Evolutionary conservation across 2,113 vertebrate genomes (phyloP), one percentile per base, ranked within the genome.

Genomic region (Saccopteryx bilineata): DNA sequence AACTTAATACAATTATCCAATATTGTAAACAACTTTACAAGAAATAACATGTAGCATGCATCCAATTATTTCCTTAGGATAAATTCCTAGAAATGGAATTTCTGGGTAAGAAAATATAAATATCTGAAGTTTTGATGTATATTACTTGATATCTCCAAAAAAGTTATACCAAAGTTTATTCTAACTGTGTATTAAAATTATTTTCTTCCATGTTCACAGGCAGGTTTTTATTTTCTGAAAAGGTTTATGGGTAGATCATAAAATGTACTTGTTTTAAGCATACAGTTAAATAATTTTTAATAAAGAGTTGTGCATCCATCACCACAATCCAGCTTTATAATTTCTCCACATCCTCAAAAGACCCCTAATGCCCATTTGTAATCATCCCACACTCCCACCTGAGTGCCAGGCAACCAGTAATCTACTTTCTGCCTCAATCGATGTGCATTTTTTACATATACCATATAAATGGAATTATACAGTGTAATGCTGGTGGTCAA

Each of bases 261-360:
- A 75, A 72, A 72, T 76, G 19, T 80, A 33, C 48, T 60, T 87
- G 31, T 65, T 63, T 58, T 60, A 79, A 39, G 14, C 39, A 82
- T 48, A 89, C 39, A 89, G 26, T 48, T 92, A 56, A 86, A 48
- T 65, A 33, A 78, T 18, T 87, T 91, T 91, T 56, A 60, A 63
- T 80, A 83, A 84, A 84, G 66, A 52, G 11, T 75, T 33, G 12
- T 74, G 10, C 46, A 68, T 23, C 58, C 28, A 39, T 83, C 63
- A 65, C 23, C 65, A 79, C 39, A 5, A 75, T 52, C 54, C 15
- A 91, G 68, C 7, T 33, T 90, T 33, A 31, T n/a, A 75, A 56
- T 66, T 65, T 83, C 74, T 58, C 9, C 65, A 83, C 12, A 63
- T 0, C 13, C 65, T 21, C 21, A 19, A 61, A 28, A 33, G 52